These are phyloP conservation scores for Macrobrachium nipponense DNA, from an alignment of 1,140 invertebrate species.

Conservation along the genomic window DNA sequence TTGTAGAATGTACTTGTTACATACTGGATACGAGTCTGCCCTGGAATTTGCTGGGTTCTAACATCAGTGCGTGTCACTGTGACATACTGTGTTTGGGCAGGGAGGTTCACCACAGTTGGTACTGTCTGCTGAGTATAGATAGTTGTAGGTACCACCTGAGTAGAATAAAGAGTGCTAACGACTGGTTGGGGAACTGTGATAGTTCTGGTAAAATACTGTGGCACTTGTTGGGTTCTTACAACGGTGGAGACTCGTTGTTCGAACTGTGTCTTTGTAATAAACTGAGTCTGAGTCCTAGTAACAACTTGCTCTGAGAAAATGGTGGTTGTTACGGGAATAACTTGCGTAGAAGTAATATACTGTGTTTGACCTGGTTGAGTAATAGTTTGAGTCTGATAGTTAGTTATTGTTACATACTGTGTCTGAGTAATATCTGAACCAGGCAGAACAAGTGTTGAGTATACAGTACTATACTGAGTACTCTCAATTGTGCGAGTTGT, in stretches of 20 bases:
- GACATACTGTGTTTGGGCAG: slow-evolving; percentile 43
- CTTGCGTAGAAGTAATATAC: slow-evolving; percentile 43
- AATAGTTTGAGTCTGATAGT: slow-evolving; percentile 18
- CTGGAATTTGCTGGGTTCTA: slow-evolving; percentile 43
- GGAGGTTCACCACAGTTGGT: slow-evolving; percentile 27
- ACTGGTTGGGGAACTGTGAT: slow-evolving; percentile 40
- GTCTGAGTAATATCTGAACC: slow-evolving; percentile 21
- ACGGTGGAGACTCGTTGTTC: slow-evolving; percentile 35
- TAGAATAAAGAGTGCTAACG: slow-evolving; percentile 36
- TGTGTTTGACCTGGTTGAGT: slow-evolving; percentile 46
- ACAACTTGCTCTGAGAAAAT: slow-evolving; percentile 39
- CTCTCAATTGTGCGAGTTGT: slow-evolving; percentile 43
- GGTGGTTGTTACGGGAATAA: slow-evolving; percentile 50
- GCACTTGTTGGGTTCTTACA: slow-evolving; percentile 54
- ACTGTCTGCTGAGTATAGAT: slow-evolving; percentile 40
- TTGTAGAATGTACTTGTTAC: slow-evolving; percentile 45
- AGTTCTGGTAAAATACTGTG: slow-evolving; percentile 46
- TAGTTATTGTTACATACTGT: slow-evolving; percentile 18
- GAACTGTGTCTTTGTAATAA: slow-evolving; percentile 35
- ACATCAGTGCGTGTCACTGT: slow-evolving; percentile 37
- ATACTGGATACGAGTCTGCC: slow-evolving; percentile 49
- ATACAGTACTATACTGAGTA: slow-evolving; percentile 48
- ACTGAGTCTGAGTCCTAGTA: slow-evolving; percentile 58
- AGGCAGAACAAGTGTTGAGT: slow-evolving; percentile 39
- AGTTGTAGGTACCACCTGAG: slow-evolving; percentile 50